These are phyloP conservation scores for Chrosomus eos DNA, from an alignment of 2,797 vertebrate species.

Conservation along the genomic window DNA sequence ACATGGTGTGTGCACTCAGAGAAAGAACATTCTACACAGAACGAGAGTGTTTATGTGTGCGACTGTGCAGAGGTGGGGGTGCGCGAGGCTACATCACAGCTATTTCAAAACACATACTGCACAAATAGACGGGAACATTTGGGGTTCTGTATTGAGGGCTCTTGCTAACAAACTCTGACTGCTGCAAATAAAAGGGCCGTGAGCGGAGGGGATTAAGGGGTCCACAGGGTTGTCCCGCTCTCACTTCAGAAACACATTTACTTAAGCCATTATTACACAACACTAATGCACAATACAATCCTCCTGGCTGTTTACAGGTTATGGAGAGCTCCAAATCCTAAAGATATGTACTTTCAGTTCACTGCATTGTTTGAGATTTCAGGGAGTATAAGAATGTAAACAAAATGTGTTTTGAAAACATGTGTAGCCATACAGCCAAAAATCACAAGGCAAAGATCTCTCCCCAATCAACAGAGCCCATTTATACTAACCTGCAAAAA, in stretches of 20 bases:
- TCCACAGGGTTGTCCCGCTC: background rate
- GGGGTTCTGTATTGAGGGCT: constrained; percentile 21
- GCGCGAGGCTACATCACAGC: constrained; percentile 39
- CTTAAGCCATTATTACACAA: constrained; percentile 25
- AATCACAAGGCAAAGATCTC: background rate
- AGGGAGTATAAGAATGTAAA: background rate
- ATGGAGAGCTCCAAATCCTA: constrained; percentile 26
- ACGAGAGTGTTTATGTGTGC: background rate
- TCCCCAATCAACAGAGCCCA: background rate
- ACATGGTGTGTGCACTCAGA: constrained; percentile 61
- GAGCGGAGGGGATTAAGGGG: constrained; percentile 21
- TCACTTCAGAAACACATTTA: constrained; percentile 18
- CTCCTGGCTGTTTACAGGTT: constrained; percentile 23
- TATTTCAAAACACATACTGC: constrained; percentile 54
- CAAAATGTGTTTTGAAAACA: constrained; percentile 2
- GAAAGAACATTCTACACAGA: constrained; percentile 21
- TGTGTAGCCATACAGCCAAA: background rate
- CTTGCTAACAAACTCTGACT: background rate
- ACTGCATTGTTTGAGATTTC: constrained; percentile 3
- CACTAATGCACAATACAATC: constrained; percentile 28
- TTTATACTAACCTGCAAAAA: background rate
- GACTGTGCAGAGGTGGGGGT: background rate
- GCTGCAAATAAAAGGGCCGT: constrained; percentile 11
- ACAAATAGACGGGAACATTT: constrained; percentile 29
- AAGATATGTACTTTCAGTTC: constrained; percentile 28